phyloP scores from a whole-genome alignment of 2,888 invertebrate species.

The Gibbula magus region DNA sequence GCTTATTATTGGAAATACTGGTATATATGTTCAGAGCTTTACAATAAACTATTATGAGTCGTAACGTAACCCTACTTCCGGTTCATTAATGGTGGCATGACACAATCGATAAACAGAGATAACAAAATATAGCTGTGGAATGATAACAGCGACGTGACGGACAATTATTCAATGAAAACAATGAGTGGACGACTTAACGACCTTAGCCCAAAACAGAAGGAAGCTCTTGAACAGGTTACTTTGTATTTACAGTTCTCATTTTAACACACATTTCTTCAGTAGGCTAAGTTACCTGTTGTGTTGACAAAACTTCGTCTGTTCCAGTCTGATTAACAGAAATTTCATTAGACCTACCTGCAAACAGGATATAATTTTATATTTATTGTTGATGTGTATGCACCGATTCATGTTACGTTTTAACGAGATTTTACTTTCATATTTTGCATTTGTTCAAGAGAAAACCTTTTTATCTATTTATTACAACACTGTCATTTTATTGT shows the following conservation, averaged over 20 bases:
- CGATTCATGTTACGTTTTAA: too few relatives aligned
- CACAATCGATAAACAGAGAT: not conserved
- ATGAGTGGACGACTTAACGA: constrained; percentile 51
- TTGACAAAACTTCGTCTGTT: not conserved
- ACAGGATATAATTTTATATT: too few relatives aligned
- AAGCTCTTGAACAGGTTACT: constrained; percentile 44
- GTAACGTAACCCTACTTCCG: not conserved
- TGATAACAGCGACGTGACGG: too few relatives aligned
- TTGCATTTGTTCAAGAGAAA: too few relatives aligned
- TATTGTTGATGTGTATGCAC: too few relatives aligned
- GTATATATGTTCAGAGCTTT: too few relatives aligned
- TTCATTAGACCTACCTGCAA: too few relatives aligned
- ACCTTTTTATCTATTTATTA: too few relatives aligned
- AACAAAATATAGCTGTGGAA: too few relatives aligned
- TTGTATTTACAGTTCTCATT: not conserved
- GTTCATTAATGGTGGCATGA: not conserved
- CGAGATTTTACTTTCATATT: too few relatives aligned
- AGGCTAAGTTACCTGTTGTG: not conserved
- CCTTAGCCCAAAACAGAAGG: constrained; percentile 45
- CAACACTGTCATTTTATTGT: too few relatives aligned
- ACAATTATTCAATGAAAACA: not conserved
- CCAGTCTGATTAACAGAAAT: not conserved
- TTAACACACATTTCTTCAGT: not conserved
- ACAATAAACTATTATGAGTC: not conserved
- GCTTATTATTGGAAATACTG: too few relatives aligned